These are phyloP conservation scores for Caenorhabditis uteleia DNA, from an alignment of 2,888 invertebrate species.

Conservation along the genomic window DNA sequence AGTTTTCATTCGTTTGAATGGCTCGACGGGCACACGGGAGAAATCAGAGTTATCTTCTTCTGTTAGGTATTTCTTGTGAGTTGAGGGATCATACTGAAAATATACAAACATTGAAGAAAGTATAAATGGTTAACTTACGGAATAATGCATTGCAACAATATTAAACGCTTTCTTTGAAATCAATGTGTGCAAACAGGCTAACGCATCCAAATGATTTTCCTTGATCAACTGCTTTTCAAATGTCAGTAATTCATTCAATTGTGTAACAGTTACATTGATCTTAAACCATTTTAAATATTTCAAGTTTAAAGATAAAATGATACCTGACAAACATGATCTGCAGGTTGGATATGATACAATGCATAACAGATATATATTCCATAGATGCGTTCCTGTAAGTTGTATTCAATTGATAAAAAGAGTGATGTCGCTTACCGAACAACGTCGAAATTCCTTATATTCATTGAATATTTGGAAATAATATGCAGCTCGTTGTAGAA, in stretches of 20 bases:
- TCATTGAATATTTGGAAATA: constrained; percentile 31
- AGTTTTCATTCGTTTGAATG: constrained; percentile 8
- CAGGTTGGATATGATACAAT: constrained; percentile 44
- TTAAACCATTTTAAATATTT: constrained; percentile 4
- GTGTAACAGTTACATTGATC: constrained; percentile 29
- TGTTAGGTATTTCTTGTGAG: constrained; percentile 14
- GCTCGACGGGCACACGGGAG: constrained; percentile 9
- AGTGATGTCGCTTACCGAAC: constrained; percentile 3
- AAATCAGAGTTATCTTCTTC: constrained; percentile 25
- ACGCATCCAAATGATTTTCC: constrained; percentile 18
- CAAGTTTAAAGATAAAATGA: background rate
- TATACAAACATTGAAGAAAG: background rate
- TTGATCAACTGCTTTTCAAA: constrained; percentile 16
- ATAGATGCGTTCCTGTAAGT: constrained; percentile 41
- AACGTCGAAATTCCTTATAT: background rate
- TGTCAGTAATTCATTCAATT: constrained; percentile 20
- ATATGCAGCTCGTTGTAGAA: constrained; percentile 35
- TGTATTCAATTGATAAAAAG: background rate
- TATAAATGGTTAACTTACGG: constrained; percentile 9
- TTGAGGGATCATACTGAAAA: constrained; percentile 42
- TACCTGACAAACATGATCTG: constrained; percentile 43
- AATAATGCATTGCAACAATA: constrained; percentile 21
- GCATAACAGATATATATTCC: constrained; percentile 49
- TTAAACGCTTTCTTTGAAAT: constrained; percentile 36
- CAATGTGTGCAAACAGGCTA: constrained; percentile 32